Base-by-base conservation (phyloP, 2,888 invertebrate genomes). In the Hololepta plana region DNA sequence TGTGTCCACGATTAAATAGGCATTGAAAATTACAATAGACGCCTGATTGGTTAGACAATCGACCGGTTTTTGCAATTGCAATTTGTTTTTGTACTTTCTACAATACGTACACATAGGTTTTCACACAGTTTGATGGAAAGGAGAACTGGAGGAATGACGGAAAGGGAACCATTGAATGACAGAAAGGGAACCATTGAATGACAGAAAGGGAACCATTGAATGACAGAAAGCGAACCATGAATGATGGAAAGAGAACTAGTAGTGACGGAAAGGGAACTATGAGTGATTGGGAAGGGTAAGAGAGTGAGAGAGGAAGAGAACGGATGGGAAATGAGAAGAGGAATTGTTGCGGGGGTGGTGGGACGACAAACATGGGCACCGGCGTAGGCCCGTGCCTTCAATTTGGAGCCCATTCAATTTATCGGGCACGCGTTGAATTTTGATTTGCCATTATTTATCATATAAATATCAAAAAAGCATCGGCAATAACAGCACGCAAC, bases 1-100 rank as follows among this genome's bases (percentile, higher is more conserved):
- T n/a, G n/a, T n/a, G 16, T 23, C 23, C n/a, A 15, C 47, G 48
- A 51, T 53, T 51, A 51, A 53, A 51, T 43, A 45, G 45, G 45
- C 49, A 51, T 52, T 49, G 44, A 47, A 21, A 29, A 31, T 31
- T 36, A 52, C 53, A 53, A 53, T 51, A 42, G 45, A 43, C 27
- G 41, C 36, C 47, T 55, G 55, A 55, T 55, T 55, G 53, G 51
- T 53, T 51, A 55, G 51, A 55, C 53, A 55, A 55, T 53, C 43
- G 52, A n/a, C 38, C 40, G 47, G 51, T 53, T 55, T 55, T 55
- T 52, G 49, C 48, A 45, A 49, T 50, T 53, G 49, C 53, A 53
- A 55, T 55, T 53, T 52, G 53, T 53, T 55, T 55, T 55, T 53
- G 50, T 53, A 44, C 43, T 36, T 37, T 27, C 29, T 33, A 53